Evolutionary conservation across 2,888 invertebrate genomes (phyloP).

Genomic region (Blastobasis lacticolella): DNA sequence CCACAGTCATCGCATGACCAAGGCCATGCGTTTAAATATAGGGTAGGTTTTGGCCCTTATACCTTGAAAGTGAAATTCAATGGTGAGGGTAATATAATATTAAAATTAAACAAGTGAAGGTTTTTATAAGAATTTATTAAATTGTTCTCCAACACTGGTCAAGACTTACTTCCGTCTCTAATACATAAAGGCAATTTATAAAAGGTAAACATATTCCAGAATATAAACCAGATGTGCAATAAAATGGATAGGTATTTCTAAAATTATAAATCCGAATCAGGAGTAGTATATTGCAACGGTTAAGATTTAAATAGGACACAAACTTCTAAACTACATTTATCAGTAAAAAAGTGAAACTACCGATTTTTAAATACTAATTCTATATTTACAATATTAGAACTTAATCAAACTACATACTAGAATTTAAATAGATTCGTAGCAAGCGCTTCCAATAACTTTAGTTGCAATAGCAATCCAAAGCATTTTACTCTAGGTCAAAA

Average conservation of each 20-base stretch:
- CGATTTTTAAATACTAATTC: slow-evolving; percentile 67
- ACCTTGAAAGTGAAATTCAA: too few relatives aligned
- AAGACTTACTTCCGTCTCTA: slow-evolving; percentile 28
- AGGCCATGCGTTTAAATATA: slow-evolving; percentile 2
- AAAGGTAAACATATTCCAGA: slow-evolving; percentile 20
- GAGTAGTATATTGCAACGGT: slow-evolving; percentile 27
- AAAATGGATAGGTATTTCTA: slow-evolving; percentile 25
- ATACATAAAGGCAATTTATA: slow-evolving; percentile 37
- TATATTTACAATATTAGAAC: slow-evolving; percentile 66
- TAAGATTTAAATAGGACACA: slow-evolving; percentile 5
- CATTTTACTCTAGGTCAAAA: slow-evolving; percentile 21
- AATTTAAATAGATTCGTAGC: slow-evolving; percentile 51
- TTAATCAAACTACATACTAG: slow-evolving; percentile 40
- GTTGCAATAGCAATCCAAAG: slow-evolving; percentile 38
- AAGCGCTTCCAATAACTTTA: slow-evolving; percentile 47
- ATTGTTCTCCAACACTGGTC: slow-evolving; percentile 39
- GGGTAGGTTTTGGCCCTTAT: too few relatives aligned
- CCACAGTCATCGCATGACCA: slow-evolving; percentile 29
- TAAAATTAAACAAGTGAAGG: slow-evolving; percentile 15
- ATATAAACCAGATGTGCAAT: slow-evolving; percentile 12
- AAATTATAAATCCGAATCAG: slow-evolving; percentile 24
- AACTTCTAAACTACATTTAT: neutral
- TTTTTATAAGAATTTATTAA: slow-evolving; percentile 52
- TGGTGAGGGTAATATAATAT: neutral
- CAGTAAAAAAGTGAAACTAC: slow-evolving; percentile 51